These are phyloP conservation scores for Tachycineta bicolor DNA, from an alignment of 2,113 vertebrate genomes.

Conservation along the genomic window DNA sequence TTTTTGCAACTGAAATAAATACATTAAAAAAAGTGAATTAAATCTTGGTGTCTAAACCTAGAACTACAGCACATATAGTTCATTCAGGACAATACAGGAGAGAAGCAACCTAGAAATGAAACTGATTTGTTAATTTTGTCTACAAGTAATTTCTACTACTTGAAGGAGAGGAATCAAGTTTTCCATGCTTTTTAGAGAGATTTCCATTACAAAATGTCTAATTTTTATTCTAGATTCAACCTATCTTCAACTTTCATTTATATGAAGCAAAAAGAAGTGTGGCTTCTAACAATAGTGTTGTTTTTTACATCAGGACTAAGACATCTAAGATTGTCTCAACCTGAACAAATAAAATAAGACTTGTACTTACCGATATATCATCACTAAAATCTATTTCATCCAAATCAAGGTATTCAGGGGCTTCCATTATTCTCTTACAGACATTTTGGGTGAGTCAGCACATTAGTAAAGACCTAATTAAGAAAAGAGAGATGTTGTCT, in stretches of 20 bases:
- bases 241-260: not conserved
- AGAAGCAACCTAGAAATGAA: not conserved
- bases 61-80: not conserved
- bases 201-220: not conserved
- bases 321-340: not conserved
- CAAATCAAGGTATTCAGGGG: constrained; percentile 98
- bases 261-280: not conserved
- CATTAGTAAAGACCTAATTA: constrained; percentile 63
- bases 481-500: constrained; percentile 52
- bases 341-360: not conserved
- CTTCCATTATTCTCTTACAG: constrained; percentile 91
- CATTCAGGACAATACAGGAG: not conserved
- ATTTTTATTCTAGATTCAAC: not conserved
- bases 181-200: not conserved
- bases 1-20: not conserved
- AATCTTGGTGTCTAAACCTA: not conserved
- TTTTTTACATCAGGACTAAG: not conserved
- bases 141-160: not conserved
- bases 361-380: constrained; percentile 89
- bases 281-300: not conserved
- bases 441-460: constrained; percentile 82
- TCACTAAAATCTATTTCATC: constrained; percentile 99
- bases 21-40: not conserved
- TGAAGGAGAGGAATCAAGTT: not conserved
- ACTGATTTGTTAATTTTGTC: not conserved